Conservation (phyloP, 2,113 vertebrate genomes). For the Motacilla tschutschensis region DNA sequence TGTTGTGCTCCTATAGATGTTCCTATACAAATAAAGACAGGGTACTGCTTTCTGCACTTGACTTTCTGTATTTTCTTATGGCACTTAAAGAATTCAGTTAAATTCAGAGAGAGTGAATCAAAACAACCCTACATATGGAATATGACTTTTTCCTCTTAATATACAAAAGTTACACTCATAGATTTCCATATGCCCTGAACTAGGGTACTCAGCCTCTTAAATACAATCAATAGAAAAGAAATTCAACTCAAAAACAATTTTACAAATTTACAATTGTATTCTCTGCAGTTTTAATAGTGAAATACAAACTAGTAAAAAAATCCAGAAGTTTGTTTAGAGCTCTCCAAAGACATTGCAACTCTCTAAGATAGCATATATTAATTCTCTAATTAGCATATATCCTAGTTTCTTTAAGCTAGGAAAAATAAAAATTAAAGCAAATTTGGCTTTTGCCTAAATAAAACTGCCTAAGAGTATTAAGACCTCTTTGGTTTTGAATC, state of each 20-base stretch:
- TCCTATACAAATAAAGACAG: not conserved
- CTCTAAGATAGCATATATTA: not conserved
- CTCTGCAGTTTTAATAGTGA: not conserved
- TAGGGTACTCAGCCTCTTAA: not conserved
- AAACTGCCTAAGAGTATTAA: not conserved
- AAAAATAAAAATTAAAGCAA: not conserved
- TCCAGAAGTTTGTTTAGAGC: not conserved
- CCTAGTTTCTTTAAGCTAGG: not conserved
- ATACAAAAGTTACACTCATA: not conserved
- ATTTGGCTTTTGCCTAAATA: not conserved
- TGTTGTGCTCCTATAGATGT: not conserved
- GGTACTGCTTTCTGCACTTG: not conserved
- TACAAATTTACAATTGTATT: not conserved
- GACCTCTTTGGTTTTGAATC: not conserved
- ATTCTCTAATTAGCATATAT: not conserved
- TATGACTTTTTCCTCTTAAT: not conserved
- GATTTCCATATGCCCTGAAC: not conserved
- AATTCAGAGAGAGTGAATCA: not conserved
- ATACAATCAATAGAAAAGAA: not conserved
- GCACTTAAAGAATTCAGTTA: not conserved
- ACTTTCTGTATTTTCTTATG: not conserved
- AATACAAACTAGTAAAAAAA: not conserved
- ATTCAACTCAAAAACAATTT: not conserved
- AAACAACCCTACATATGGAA: not conserved
- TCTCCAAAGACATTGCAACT: not conserved